Evolutionary conservation across 1,140 invertebrate genomes (phyloP).

Genomic region (Oryzaephilus surinamensis): DNA sequence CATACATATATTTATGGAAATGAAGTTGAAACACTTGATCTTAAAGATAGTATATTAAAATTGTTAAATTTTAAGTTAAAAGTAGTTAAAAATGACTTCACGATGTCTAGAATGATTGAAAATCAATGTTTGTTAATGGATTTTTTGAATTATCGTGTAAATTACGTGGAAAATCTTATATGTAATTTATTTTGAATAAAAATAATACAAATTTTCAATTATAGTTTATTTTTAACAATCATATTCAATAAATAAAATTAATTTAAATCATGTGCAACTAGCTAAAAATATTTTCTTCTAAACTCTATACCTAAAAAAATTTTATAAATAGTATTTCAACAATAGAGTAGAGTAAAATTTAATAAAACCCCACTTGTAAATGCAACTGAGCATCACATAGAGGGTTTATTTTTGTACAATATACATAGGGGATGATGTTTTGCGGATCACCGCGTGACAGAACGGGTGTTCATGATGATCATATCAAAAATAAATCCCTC

Average conservation of each 20-base stretch:
- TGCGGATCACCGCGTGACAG: constrained; percentile 9
- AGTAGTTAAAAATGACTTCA: constrained; percentile 11
- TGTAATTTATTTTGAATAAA: too few species aligned
- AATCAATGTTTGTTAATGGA: constrained; percentile 6
- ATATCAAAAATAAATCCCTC: too few species aligned
- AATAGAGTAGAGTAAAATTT: background rate
- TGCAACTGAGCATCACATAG: constrained; percentile 2
- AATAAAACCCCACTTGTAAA: background rate
- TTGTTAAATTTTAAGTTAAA: constrained; percentile 15
- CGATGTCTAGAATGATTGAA: constrained; percentile 1
- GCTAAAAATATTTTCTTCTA: too few species aligned
- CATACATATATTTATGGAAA: constrained; percentile 21
- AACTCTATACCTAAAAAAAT: too few species aligned
- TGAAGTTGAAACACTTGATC: background rate
- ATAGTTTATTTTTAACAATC: too few species aligned
- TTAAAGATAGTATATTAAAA: too few species aligned
- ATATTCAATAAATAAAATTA: too few species aligned
- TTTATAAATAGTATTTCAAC: constrained; percentile 5
- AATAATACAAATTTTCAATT: too few species aligned
- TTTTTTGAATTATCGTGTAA: constrained; percentile 17
- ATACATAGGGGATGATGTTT: constrained; percentile 10
- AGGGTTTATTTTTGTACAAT: constrained; percentile 9
- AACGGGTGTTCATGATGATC: constrained; percentile 8
- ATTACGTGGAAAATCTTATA: too few species aligned
- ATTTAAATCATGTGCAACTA: too few species aligned